Conservation (phyloP, 2,888 invertebrate genomes). For the Iselma pallidipennis region DNA sequence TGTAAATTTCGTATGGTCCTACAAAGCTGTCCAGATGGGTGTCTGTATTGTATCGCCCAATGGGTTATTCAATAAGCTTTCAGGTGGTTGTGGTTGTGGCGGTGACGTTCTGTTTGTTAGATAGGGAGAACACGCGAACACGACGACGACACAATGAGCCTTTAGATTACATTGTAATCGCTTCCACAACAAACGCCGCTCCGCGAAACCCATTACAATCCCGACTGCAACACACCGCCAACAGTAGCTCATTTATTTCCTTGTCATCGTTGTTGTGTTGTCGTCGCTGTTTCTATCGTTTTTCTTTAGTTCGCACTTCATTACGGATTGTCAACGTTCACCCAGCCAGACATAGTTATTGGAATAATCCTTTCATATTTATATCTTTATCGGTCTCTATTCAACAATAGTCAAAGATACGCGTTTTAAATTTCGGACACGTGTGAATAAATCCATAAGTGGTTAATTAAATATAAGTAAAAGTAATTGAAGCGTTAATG, state of each 20-base stretch:
- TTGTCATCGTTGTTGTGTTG: background rate
- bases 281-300: background rate
- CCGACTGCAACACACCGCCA: background rate
- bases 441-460: slow-evolving; percentile 1
- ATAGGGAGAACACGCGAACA: slow-evolving; percentile 39
- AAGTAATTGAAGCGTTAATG: slow-evolving; percentile 13
- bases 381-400: background rate
- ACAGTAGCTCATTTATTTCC: slow-evolving; percentile 1
- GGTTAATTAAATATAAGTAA: slow-evolving; percentile 17
- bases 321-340: background rate
- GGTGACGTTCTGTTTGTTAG: slow-evolving; percentile 28
- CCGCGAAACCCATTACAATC: background rate
- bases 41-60: slow-evolving; percentile 24
- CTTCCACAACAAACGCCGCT: slow-evolving; percentile 26
- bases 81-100: background rate
- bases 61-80: slow-evolving; percentile 33
- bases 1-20: no score
- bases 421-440: background rate
- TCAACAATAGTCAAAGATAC: background rate
- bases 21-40: background rate
- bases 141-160: slow-evolving; percentile 45
- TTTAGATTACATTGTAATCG: slow-evolving; percentile 50
- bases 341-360: background rate
- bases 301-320: slow-evolving; percentile 4
- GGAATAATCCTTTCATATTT: background rate